Percentiles rank a stretch among this genome's conserved stretches.
Conservation (phyloP, 2,888 invertebrate species). For the Coenonympha glycerion region DNA sequence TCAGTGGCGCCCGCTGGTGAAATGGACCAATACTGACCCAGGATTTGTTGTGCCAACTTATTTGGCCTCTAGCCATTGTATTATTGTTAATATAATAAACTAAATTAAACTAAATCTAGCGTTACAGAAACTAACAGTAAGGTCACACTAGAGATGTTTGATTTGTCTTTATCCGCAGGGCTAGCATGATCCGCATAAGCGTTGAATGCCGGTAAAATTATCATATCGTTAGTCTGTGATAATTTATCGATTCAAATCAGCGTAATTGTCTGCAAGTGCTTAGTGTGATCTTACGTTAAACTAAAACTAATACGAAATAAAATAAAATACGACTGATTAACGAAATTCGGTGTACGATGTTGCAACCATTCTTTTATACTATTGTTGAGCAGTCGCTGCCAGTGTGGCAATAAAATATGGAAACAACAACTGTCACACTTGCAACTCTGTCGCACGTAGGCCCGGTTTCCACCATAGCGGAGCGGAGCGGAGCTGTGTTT, state of each 20-base stretch:
- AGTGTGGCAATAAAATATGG: too few species aligned
- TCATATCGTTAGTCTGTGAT: too few species aligned
- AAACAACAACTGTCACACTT: too few species aligned
- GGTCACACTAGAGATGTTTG: too few species aligned
- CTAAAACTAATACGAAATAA: constrained; percentile 30
- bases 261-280: too few species aligned
- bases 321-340: constrained; percentile 48
- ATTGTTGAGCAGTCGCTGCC: constrained; percentile 10
- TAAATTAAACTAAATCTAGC: constrained; percentile 24
- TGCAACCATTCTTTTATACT: too few species aligned
- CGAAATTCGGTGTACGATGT: constrained; percentile 35
- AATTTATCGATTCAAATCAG: too few species aligned
- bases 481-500: too few species aligned
- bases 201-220: too few species aligned
- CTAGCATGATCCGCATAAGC: neutral
- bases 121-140: constrained; percentile 37
- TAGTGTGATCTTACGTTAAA: neutral
- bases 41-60: constrained; percentile 49
- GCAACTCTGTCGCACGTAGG: too few species aligned
- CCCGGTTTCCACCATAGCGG: too few species aligned
- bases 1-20: constrained; percentile 61
- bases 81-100: constrained; percentile 20
- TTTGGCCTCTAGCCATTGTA: constrained; percentile 33
- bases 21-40: constrained; percentile 63
- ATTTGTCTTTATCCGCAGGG: too few species aligned